Conservation (phyloP, 1,140 invertebrate species). For the Solenopsis invicta region DNA sequence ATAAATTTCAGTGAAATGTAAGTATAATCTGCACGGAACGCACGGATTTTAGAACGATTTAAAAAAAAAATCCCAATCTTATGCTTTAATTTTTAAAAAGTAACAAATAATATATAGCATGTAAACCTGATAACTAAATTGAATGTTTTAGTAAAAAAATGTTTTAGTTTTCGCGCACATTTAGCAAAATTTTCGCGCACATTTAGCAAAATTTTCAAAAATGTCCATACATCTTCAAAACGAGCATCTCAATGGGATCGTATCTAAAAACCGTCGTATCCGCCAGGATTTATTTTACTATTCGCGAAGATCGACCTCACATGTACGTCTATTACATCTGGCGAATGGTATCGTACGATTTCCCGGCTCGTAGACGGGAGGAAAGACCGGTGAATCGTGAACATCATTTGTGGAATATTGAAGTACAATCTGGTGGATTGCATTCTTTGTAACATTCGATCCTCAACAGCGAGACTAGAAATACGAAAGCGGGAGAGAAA, state of each 20-base stretch:
- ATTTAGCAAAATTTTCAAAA: neutral
- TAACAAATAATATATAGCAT: neutral
- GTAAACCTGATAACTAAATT: neutral
- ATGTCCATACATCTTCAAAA: neutral
- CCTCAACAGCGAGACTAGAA: conserved; percentile 29
- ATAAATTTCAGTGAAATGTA: conserved; percentile 20
- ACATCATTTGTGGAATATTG: conserved; percentile 60
- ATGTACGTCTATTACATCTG: conserved; percentile 16
- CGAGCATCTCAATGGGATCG: neutral
- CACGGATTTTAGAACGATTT: neutral
- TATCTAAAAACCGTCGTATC: neutral
- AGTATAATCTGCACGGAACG: neutral
- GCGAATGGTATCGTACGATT: conserved; percentile 34
- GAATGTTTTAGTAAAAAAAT: neutral
- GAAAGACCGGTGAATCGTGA: conserved; percentile 35
- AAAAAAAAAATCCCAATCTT: neutral
- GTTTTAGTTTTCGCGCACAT: neutral
- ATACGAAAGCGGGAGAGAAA: conserved; percentile 38
- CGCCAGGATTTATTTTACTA: conserved; percentile 24
- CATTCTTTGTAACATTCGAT: conserved; percentile 58
- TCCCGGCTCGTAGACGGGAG: neutral
- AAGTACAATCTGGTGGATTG: conserved; percentile 60
- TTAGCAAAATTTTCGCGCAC: neutral
- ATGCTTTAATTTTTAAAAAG: neutral
- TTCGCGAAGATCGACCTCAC: neutral